These are phyloP conservation scores for Leucania comma DNA, from an alignment of 2,888 invertebrate genomes.

Conservation along the genomic window DNA sequence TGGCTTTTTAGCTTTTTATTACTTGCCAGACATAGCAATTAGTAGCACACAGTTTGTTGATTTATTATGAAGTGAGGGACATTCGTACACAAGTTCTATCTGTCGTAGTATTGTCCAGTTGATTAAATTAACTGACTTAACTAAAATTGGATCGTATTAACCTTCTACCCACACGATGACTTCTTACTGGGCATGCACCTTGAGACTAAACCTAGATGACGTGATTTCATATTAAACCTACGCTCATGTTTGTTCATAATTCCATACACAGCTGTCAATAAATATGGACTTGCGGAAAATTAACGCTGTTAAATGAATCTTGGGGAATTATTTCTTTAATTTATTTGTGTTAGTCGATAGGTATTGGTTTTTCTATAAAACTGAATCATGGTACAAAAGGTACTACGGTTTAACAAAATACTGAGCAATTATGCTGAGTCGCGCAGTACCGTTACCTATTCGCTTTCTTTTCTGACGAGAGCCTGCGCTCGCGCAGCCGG, in stretches of 20 bases:
- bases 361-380: neutral
- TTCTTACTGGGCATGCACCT: slow-evolving; percentile 50
- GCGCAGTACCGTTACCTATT: slow-evolving; percentile 83
- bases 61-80: neutral
- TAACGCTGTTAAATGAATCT: slow-evolving; percentile 15
- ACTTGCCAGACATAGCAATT: slow-evolving; percentile 25
- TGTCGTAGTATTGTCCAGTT: slow-evolving; percentile 29
- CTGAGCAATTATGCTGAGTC: slow-evolving; percentile 72
- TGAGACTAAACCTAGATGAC: slow-evolving; percentile 53
- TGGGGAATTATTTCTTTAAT: neutral
- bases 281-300: slow-evolving; percentile 38
- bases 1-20: slow-evolving; percentile 31
- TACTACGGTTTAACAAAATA: slow-evolving; percentile 63
- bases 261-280: slow-evolving; percentile 31
- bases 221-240: slow-evolving; percentile 58
- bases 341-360: neutral
- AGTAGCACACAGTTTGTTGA: neutral
- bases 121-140: slow-evolving; percentile 64
- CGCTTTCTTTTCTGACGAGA: slow-evolving; percentile 83
- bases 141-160: slow-evolving; percentile 61
- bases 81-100: neutral
- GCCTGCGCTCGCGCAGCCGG: slow-evolving; percentile 67
- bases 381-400: neutral
- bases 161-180: slow-evolving; percentile 61
- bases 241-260: slow-evolving; percentile 33